Percentiles rank a stretch among this genome's conserved stretches.
These are phyloP conservation scores for Adoxophyes honmai DNA, from an alignment of 1,140 invertebrate genomes.

Conservation along the genomic window DNA sequence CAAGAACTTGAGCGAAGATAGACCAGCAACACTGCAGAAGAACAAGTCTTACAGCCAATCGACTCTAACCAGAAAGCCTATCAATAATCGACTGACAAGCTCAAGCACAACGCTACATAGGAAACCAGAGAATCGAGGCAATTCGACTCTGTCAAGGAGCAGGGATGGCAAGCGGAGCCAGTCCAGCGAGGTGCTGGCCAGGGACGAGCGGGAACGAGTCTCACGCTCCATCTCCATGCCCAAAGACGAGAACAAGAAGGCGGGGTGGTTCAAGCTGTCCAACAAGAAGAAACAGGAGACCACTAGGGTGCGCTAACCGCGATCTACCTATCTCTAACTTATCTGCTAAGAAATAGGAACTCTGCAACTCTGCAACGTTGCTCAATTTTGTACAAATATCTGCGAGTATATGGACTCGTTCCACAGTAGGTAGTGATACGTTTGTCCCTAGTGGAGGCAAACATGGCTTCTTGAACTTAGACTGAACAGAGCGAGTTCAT, in stretches of 20 bases:
- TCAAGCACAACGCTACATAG: constrained; percentile 59
- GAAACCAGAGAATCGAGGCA: constrained; percentile 57
- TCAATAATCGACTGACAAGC: constrained; percentile 50
- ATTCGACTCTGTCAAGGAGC: constrained; percentile 64
- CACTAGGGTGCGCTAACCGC: constrained; percentile 54
- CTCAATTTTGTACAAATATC: no score
- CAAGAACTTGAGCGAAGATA: constrained; percentile 46
- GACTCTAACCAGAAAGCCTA: constrained; percentile 52
- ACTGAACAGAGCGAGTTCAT: no score
- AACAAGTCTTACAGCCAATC: constrained; percentile 67
- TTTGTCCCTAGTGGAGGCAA: no score
- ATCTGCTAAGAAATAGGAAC: no score
- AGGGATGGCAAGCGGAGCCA: constrained; percentile 73
- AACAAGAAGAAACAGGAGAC: constrained; percentile 79
- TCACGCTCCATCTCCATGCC: constrained; percentile 83
- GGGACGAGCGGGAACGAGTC: constrained; percentile 68
- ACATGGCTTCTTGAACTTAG: no score
- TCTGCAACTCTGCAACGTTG: no score
- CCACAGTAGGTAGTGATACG: no score
- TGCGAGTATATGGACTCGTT: no score
- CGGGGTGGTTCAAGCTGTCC: constrained; percentile 83
- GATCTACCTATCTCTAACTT: no score
- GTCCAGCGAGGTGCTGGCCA: constrained; percentile 79
- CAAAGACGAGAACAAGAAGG: constrained; percentile 82
- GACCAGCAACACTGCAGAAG: constrained; percentile 46